phyloP scores from a whole-genome alignment of 1,140 invertebrate genomes.

The Drosophila sproati region DNA sequence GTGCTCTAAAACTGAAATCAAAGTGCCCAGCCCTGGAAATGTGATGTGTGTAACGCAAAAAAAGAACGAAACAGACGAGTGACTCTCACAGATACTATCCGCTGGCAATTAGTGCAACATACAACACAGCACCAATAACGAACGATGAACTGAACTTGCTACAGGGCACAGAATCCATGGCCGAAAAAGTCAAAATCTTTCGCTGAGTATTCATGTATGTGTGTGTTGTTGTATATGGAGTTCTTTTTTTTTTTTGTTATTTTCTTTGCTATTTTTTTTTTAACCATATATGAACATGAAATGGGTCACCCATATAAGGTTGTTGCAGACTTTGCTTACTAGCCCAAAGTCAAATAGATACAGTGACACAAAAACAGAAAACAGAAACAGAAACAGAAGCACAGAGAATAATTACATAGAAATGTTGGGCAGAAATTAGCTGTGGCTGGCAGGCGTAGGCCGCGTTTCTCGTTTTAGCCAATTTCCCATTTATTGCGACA shows the following conservation, averaged over 20 bases:
- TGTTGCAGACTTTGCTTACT: slow-evolving; percentile 13
- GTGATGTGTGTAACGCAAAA: slow-evolving; percentile 5
- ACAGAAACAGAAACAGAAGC: background rate
- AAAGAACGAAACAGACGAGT: slow-evolving; percentile 20
- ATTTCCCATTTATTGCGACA: slow-evolving; percentile 28
- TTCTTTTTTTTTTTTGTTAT: background rate
- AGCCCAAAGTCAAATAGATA: slow-evolving; percentile 14
- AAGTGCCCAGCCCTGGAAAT: slow-evolving; percentile 47
- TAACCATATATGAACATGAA: slow-evolving; percentile 8
- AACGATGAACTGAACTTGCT: slow-evolving; percentile 27
- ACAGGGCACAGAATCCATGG: slow-evolving; percentile 21
- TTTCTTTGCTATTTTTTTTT: background rate
- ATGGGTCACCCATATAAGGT: slow-evolving; percentile 31
- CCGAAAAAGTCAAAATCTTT: background rate
- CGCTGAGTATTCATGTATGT: background rate
- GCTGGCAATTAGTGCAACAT: slow-evolving; percentile 22
- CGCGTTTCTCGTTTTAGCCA: slow-evolving; percentile 14
- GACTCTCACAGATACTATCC: slow-evolving; percentile 8
- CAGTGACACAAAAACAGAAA: background rate
- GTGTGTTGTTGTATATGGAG: background rate
- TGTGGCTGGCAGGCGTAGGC: slow-evolving; percentile 9
- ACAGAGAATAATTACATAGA: background rate
- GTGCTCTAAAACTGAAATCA: slow-evolving; percentile 52
- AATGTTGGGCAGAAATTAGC: slow-evolving; percentile 2
- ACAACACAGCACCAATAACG: background rate